These are phyloP conservation scores for Synanthedon andrenaeformis DNA, from an alignment of 2,888 invertebrate genomes.

Conservation along the genomic window DNA sequence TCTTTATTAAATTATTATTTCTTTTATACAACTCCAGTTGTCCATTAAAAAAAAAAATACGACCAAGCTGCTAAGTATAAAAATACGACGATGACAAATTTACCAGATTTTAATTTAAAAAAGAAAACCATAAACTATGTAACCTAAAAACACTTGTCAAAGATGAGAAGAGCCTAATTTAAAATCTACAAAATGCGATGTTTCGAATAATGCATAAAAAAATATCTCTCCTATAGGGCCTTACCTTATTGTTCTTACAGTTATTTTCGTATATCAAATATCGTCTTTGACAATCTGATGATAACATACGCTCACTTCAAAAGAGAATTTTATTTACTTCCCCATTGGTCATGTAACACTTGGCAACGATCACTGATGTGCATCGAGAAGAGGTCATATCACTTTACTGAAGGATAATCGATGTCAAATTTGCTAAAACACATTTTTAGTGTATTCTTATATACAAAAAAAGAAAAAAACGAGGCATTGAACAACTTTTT, in stretches of 20 bases:
- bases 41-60: slow-evolving; percentile 46
- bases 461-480: too few species aligned
- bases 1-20: slow-evolving; percentile 48
- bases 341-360: slow-evolving; percentile 40
- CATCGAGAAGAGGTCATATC: too few species aligned
- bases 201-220: slow-evolving; percentile 65
- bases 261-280: slow-evolving; percentile 60
- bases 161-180: slow-evolving; percentile 32
- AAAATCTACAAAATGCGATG: slow-evolving; percentile 39
- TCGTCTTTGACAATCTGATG: slow-evolving; percentile 67
- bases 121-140: slow-evolving; percentile 29
- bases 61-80: slow-evolving; percentile 63
- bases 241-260: slow-evolving; percentile 66
- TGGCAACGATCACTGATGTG: slow-evolving; percentile 11
- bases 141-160: slow-evolving; percentile 14
- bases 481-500: too few species aligned
- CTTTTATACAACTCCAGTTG: slow-evolving; percentile 58
- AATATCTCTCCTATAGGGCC: slow-evolving; percentile 67
- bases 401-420: too few species aligned
- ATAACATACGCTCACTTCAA: slow-evolving; percentile 10
- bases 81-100: slow-evolving; percentile 62
- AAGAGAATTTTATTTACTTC: slow-evolving; percentile 33
- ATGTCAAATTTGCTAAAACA: too few species aligned
- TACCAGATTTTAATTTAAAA: slow-evolving; percentile 38
- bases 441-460: too few species aligned